Evolutionary conservation across 2,888 invertebrate genomes (phyloP), one percentile per base, ranked within the genome.

Genomic region (Drosophila falleni): DNA sequence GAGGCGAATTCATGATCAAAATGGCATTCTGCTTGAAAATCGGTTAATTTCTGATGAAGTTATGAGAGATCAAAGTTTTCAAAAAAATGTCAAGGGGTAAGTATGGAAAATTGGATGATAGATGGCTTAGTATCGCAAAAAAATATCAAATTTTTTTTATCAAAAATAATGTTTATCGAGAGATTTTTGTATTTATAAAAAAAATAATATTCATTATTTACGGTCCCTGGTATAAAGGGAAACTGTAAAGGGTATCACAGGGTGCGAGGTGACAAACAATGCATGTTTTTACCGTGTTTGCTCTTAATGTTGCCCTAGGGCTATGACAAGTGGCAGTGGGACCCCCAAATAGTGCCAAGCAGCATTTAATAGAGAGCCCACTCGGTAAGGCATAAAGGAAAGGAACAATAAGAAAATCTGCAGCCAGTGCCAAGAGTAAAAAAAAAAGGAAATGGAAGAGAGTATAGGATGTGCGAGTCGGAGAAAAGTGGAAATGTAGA

Each of bases 311-410:
- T 65, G 46, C 69, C 72, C 65, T 54, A 31, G 67, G 70, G 64
- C 62, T 31, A 62, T 56, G 70, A 54, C 64, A 74, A 77, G 71
- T 74, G 60, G 71, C 35, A 42, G 35, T 49, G 11, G 50, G 75
- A 54, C 41, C 9, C 55, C 55, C 39, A 59, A 54, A 67, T 64
- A 75, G 73, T 75, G 75, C 60, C 64, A 71, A 53, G 55, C 47
- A 76, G 71, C 73, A 74, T 67, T 80, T 75, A 78, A 71, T 69
- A 82, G 70, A 64, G 66, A 54, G 56, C 35, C 47, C 39, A 58
- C 58, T 58, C n/a, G 44, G 37, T 8, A 23, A 16, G 19, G 41
- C 19, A 41, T 6, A 31, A 31, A 31, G 33, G 23, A 15, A 39
- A 10, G 10, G 11, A 35, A 62, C 44, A 58, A 59, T 26, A 53